phyloP scores from a whole-genome alignment of 2,797 vertebrate genomes.

The Lithobates pipiens region DNA sequence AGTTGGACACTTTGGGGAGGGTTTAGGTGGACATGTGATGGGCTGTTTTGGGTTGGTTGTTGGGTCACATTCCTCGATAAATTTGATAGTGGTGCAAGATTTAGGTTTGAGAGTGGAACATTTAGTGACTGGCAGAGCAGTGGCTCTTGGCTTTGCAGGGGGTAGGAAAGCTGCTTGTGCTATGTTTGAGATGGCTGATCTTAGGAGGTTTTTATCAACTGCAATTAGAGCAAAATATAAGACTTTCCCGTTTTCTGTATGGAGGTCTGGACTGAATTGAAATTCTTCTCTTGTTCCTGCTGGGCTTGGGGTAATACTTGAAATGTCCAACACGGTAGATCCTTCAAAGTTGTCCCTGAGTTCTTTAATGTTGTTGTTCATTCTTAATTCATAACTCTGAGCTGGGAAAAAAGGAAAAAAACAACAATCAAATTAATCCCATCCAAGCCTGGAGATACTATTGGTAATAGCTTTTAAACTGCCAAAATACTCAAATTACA shows the following conservation, averaged over 20 bases:
- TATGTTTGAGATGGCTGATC: constrained; percentile 32
- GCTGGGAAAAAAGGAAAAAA: background rate
- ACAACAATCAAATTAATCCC: no score
- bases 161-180: background rate
- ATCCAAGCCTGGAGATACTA: background rate
- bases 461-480: no score
- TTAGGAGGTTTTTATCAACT: background rate
- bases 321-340: background rate
- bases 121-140: background rate
- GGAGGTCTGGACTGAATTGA: background rate
- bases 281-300: constrained; percentile 12
- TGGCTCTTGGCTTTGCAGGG: background rate
- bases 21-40: background rate
- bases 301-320: background rate
- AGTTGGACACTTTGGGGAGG: background rate
- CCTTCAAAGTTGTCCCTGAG: background rate
- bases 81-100: background rate
- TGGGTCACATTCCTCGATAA: background rate
- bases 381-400: constrained; percentile 1
- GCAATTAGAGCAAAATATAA: constrained; percentile 40
- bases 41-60: background rate
- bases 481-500: no score
- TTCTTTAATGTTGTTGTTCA: background rate
- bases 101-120: background rate
- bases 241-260: background rate